Percentiles rank a stretch among this genome's conserved stretches.
phyloP scores from a whole-genome alignment of 2,888 invertebrate species.

The Orthosia gothica region DNA sequence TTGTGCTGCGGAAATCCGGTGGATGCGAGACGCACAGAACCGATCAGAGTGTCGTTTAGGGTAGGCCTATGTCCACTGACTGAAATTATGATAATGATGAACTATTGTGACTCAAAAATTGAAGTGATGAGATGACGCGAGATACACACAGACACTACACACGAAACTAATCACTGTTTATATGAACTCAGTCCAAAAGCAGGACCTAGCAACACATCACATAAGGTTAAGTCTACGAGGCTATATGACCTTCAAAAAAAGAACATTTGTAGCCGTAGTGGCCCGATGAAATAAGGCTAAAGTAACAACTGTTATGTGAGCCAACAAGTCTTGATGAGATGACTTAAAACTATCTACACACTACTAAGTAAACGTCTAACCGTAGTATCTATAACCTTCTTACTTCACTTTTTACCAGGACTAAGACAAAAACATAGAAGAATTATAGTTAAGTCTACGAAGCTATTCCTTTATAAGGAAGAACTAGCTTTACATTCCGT shows the following conservation, averaged over 20 bases:
- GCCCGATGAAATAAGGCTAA: not conserved
- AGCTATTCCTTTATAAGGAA: not conserved
- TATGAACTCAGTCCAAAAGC: not conserved
- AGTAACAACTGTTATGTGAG: not conserved
- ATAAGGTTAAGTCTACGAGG: not conserved
- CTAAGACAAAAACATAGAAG: too few relatives aligned
- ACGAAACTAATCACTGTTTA: constrained; percentile 2
- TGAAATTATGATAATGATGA: too few relatives aligned
- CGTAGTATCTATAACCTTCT: too few relatives aligned
- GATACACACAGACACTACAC: too few relatives aligned
- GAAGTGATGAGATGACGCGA: constrained; percentile 6
- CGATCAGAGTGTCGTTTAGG: too few relatives aligned
- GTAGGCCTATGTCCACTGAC: too few relatives aligned
- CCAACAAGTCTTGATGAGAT: too few relatives aligned
- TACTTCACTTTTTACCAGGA: too few relatives aligned
- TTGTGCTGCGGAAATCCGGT: not conserved
- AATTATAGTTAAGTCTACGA: too few relatives aligned
- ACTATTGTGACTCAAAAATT: not conserved
- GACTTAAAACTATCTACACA: too few relatives aligned
- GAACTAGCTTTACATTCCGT: not conserved
- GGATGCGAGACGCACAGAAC: too few relatives aligned
- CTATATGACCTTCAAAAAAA: not conserved
- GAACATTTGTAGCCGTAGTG: not conserved
- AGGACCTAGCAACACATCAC: constrained; percentile 12
- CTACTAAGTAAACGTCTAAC: too few relatives aligned